Percentiles rank a stretch among this genome's conserved stretches.
These are phyloP conservation scores for Lepidiolamprologus cunningtoni DNA, from an alignment of 2,113 vertebrate species.

Conservation along the genomic window DNA sequence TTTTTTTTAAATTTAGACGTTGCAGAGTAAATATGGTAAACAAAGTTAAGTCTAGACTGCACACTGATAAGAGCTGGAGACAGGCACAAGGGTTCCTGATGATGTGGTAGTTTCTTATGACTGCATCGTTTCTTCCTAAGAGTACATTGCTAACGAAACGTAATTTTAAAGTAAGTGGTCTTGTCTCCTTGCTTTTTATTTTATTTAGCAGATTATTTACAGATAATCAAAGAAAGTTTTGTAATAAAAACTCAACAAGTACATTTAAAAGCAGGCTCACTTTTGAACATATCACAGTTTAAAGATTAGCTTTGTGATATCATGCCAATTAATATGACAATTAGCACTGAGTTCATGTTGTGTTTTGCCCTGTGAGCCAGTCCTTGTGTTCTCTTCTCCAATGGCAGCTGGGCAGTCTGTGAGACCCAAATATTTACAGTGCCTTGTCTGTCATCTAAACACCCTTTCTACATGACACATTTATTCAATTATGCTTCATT, in stretches of 20 bases:
- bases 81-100: background rate
- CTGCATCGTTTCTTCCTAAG: background rate
- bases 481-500: constrained; percentile 57
- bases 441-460: constrained; percentile 53
- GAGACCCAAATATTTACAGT: constrained; percentile 59
- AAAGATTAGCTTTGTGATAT: background rate
- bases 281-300: background rate
- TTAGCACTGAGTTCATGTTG: background rate
- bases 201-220: background rate
- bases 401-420: background rate
- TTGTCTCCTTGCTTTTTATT: background rate
- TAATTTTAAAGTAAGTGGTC: background rate
- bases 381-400: constrained; percentile 11
- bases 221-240: background rate
- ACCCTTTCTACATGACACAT: constrained; percentile 43
- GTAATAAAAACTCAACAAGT: background rate
- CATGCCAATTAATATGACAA: background rate
- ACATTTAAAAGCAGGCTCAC: background rate
- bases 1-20: background rate
- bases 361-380: background rate
- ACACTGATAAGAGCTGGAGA: constrained; percentile 33
- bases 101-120: background rate
- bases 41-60: constrained; percentile 40
- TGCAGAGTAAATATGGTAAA: constrained; percentile 16
- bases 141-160: background rate